A percentile compares a stretch with the other conserved stretches of the same genome.
These are phyloP conservation scores for Poecilia gillii DNA, from an alignment of 2,797 vertebrate genomes.

Conservation along the genomic window DNA sequence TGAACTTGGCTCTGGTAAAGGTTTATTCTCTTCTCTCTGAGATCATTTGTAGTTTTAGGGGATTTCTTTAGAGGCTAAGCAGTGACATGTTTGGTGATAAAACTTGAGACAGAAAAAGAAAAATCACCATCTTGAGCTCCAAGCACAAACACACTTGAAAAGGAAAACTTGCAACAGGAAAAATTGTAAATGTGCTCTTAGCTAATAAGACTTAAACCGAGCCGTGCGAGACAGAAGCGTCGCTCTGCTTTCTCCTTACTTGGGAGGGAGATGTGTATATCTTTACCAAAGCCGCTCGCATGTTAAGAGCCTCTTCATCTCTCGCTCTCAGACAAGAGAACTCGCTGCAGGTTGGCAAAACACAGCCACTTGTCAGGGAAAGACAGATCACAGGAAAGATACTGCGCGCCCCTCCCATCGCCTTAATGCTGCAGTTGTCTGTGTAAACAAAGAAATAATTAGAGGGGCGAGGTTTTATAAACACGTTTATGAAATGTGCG, in stretches of 20 bases:
- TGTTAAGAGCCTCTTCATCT: neutral
- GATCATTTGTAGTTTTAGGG: neutral
- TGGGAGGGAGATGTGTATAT: neutral
- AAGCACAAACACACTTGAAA: neutral
- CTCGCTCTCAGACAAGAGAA: conserved; percentile 12
- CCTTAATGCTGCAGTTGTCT: conserved; percentile 46
- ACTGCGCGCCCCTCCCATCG: conserved; percentile 8
- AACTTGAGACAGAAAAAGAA: neutral
- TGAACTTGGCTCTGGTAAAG: neutral
- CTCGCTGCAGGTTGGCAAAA: conserved; percentile 33
- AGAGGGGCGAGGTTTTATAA: conserved; percentile 41
- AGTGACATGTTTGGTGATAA: neutral
- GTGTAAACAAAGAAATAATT: conserved; percentile 63
- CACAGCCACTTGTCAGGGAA: conserved; percentile 31
- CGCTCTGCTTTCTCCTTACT: conserved; percentile 7
- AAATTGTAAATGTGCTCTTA: neutral
- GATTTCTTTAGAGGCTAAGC: neutral
- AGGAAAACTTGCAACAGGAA: neutral
- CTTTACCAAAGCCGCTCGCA: conserved; percentile 10
- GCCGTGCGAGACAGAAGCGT: neutral
- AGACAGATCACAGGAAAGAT: conserved; percentile 34
- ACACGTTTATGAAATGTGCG: conserved; percentile 21
- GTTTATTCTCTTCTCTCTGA: neutral
- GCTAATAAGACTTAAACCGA: neutral
- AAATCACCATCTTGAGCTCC: neutral